Base-by-base conservation (phyloP, 1,140 invertebrate genomes). In the Leptinotarsa undecemlineata region DNA sequence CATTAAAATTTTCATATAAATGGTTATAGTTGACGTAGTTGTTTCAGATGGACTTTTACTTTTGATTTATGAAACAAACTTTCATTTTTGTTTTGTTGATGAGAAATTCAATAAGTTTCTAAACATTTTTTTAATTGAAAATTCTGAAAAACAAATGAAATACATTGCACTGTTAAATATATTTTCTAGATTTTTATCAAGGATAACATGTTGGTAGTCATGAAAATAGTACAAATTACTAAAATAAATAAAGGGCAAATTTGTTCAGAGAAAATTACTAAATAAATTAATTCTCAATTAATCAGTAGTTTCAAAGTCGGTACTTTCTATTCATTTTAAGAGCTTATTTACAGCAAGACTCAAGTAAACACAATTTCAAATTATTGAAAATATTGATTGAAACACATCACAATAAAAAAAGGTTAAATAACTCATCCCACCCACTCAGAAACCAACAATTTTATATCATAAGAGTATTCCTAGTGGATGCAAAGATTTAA, bases 301-400 rank as follows among this genome's bases (percentile, higher is more conserved):
- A 48, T 69, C n/a, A 69, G 48, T n/a, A 69, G 11, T 47, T 51
- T 51, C 23, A 20, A 69, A 69, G 68, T 4, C 19, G 19, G 8
- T 57, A 19, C 20, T 69, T 69, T 42, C 20, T 33, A n/a, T 69
- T 48, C 5, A 69, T 48, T 48, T 69, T 5, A 19, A 64, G 33
- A 69, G 68, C 68, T 42, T 69, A 69, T 69, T 33, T 69, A 69
- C 68, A 69, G 68, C 68, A 69, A 69, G 64, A 33, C 33, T 67
- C 8, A n/a, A 26, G 48, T 4, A 69, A 69, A 48, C 48, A 69
- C 68, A 69, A 69, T 42, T 42, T 69, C 68, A 69, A 69, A 69
- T 42, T 42, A 42, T 42, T 42, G 33, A 33, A 26, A 69, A 48
- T 20, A 48, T 48, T 69, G 33, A 42, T 20, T 17, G 15, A 61